phyloP scores from a whole-genome alignment of 2,888 invertebrate genomes.

The Sycophila texana region DNA sequence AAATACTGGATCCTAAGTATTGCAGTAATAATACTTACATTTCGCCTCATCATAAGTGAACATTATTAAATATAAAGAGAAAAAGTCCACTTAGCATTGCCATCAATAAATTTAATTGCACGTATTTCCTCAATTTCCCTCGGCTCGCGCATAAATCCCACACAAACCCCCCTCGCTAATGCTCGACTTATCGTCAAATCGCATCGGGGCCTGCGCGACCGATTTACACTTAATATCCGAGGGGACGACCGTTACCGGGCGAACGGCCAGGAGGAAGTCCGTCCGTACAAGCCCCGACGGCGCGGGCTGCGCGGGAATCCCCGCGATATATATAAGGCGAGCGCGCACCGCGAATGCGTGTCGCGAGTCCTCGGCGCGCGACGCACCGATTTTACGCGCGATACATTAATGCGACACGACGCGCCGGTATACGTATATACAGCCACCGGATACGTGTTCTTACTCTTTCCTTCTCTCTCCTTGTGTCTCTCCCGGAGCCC shows the following conservation, averaged over 20 bases:
- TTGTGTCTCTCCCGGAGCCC: neutral
- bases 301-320: conserved; percentile 30
- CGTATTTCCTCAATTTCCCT: neutral
- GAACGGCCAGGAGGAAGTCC: conserved; percentile 49
- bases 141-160: neutral
- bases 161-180: neutral
- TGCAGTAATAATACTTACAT: too few relatives aligned
- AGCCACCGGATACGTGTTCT: conserved; percentile 56
- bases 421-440: conserved; percentile 39
- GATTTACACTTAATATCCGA: conserved; percentile 41
- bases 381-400: conserved; percentile 70
- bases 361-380: conserved; percentile 59
- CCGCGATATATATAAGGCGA: neutral
- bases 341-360: conserved; percentile 66
- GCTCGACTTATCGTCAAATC: conserved; percentile 10
- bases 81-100: too few relatives aligned
- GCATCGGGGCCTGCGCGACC: conserved; percentile 29
- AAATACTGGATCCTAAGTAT: too few relatives aligned
- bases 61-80: too few relatives aligned
- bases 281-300: conserved; percentile 22
- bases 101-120: neutral
- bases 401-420: conserved; percentile 72
- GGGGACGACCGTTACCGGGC: conserved; percentile 37
- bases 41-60: too few relatives aligned
- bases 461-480: conserved; percentile 40